A percentile compares a stretch with the other conserved stretches of the same genome.
Evolutionary conservation across 2,888 invertebrate species (phyloP).

Genomic region (Ganaspis brasiliensis): DNA sequence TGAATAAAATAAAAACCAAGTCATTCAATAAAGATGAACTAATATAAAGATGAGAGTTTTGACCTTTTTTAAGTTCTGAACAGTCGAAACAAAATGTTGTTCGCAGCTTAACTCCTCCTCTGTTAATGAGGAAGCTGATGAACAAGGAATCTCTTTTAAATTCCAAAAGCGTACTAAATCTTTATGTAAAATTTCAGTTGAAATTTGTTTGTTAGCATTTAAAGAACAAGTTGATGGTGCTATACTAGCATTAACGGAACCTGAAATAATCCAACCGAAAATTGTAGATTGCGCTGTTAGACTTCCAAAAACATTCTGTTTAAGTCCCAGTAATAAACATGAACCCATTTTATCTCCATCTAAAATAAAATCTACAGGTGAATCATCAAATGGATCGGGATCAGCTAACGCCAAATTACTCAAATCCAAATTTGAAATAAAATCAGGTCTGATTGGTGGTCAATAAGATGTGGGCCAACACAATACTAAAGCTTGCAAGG

Average conservation of each 20-base stretch:
- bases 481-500: background rate
- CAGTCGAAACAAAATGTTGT: background rate
- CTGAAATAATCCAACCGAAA: background rate
- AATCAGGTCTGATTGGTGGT: background rate
- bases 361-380: background rate
- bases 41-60: background rate
- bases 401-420: background rate
- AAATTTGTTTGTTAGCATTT: background rate
- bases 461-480: background rate
- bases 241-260: background rate
- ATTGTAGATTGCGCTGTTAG: slow-evolving; percentile 1
- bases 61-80: background rate
- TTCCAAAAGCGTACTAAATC: background rate
- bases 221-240: background rate
- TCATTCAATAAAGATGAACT: background rate
- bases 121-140: background rate
- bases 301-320: background rate
- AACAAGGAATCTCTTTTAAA: background rate
- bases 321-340: background rate
- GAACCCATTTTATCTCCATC: background rate
- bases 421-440: background rate
- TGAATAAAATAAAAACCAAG: background rate
- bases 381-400: background rate
- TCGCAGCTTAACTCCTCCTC: background rate
- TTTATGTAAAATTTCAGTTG: background rate